Conservation (phyloP, 2,888 invertebrate species). For the Archips crataeganus region DNA sequence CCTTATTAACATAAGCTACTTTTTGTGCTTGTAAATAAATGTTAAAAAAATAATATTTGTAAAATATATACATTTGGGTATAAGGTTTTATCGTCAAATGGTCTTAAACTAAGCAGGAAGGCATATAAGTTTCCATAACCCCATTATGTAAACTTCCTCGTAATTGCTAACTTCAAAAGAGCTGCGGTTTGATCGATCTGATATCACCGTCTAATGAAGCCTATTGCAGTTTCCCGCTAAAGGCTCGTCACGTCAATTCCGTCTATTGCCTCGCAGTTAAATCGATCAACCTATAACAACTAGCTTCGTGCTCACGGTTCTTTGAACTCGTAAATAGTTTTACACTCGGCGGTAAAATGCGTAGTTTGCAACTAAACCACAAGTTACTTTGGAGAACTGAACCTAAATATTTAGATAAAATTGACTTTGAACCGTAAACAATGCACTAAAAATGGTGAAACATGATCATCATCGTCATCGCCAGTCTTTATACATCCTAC, state of each 20-base stretch:
- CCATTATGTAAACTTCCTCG: background rate
- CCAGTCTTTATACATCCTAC: too few species aligned
- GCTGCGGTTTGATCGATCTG: conserved; percentile 29
- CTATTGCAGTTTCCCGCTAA: conserved; percentile 11
- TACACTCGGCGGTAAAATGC: conserved; percentile 6
- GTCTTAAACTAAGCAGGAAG: too few species aligned
- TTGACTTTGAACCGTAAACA: too few species aligned
- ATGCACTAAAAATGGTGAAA: too few species aligned
- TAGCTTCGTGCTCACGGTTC: conserved; percentile 24
- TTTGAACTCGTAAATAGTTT: conserved; percentile 36
- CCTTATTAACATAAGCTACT: too few species aligned
- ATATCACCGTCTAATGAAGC: conserved; percentile 20
- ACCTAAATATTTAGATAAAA: background rate
- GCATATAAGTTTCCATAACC: background rate
- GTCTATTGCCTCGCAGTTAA: conserved; percentile 18
- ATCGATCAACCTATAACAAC: conserved; percentile 34
- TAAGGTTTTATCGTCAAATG: background rate
- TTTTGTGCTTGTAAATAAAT: too few species aligned
- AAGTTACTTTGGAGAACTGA: background rate
- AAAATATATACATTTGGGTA: too few species aligned
- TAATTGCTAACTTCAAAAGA: background rate
- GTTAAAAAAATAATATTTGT: too few species aligned
- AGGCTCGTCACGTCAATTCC: conserved; percentile 15
- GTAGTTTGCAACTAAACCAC: conserved; percentile 16
- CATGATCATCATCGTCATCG: too few species aligned